Evolutionary conservation across 2,113 vertebrate species (phyloP).

Genomic region (Cochlearius cochlearius): DNA sequence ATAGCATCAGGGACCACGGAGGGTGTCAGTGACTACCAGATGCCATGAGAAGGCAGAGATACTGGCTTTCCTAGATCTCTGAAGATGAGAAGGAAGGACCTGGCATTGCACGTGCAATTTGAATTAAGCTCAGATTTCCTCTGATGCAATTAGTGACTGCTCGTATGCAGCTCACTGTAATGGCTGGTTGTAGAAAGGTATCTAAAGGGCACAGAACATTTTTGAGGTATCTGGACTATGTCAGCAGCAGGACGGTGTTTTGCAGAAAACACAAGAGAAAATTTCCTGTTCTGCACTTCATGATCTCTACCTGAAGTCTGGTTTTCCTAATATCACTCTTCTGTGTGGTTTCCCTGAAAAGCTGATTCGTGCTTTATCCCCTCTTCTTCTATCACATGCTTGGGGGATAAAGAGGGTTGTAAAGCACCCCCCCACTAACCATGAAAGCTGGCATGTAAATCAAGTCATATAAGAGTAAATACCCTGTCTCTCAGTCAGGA

Average conservation of each 20-base stretch:
- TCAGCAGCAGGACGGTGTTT: neutral
- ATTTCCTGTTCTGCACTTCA: neutral
- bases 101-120: neutral
- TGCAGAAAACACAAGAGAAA: neutral
- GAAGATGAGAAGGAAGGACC: neutral
- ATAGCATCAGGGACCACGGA: neutral
- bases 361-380: neutral
- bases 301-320: neutral
- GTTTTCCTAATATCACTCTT: neutral
- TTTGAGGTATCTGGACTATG: neutral
- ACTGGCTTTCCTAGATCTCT: neutral
- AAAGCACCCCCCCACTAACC: neutral
- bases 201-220: neutral
- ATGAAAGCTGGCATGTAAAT: neutral
- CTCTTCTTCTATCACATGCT: neutral
- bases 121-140: neutral
- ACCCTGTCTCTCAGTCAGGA: neutral
- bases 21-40: neutral
- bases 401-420: neutral
- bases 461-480: neutral
- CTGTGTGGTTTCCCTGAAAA: neutral
- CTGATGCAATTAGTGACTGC: neutral
- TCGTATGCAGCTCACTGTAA: neutral
- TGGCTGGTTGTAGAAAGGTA: neutral
- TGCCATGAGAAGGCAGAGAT: neutral